Evolutionary conservation across 1,140 invertebrate species (phyloP).

Genomic region (Mercenaria mercenaria): DNA sequence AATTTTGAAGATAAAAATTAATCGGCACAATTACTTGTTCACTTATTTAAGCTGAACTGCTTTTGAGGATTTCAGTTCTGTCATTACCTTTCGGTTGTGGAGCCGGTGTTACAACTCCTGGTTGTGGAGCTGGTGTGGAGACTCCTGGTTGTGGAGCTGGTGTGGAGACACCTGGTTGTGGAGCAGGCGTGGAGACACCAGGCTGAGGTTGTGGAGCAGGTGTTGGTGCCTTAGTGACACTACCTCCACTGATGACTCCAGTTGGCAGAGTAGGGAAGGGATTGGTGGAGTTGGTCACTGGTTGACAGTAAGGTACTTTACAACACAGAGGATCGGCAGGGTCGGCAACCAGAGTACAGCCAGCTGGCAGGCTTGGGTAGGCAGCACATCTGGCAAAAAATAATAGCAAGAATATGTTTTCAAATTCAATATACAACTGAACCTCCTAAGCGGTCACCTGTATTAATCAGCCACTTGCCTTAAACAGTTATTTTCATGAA

Average conservation of each 20-base stretch:
- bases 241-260: constrained; percentile 63
- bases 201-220: constrained; percentile 58
- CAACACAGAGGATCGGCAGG: constrained; percentile 70
- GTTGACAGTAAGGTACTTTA: constrained; percentile 71
- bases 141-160: constrained; percentile 30
- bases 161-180: constrained; percentile 12
- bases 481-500: too few species aligned
- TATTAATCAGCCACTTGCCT: too few species aligned
- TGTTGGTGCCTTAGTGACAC: constrained; percentile 63
- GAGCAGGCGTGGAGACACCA: constrained; percentile 47
- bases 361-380: constrained; percentile 62
- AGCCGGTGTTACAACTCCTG: constrained; percentile 19
- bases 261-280: constrained; percentile 58
- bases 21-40: too few species aligned
- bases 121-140: constrained; percentile 32
- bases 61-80: too few species aligned
- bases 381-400: constrained; percentile 39
- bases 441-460: too few species aligned
- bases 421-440: too few species aligned
- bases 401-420: background rate
- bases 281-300: constrained; percentile 34
- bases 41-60: too few species aligned
- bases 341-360: constrained; percentile 64
- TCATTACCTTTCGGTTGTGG: background rate
- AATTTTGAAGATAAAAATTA: too few species aligned